Conservation (phyloP, 2,797 vertebrate genomes). For the Centroberyx gerrardi region DNA sequence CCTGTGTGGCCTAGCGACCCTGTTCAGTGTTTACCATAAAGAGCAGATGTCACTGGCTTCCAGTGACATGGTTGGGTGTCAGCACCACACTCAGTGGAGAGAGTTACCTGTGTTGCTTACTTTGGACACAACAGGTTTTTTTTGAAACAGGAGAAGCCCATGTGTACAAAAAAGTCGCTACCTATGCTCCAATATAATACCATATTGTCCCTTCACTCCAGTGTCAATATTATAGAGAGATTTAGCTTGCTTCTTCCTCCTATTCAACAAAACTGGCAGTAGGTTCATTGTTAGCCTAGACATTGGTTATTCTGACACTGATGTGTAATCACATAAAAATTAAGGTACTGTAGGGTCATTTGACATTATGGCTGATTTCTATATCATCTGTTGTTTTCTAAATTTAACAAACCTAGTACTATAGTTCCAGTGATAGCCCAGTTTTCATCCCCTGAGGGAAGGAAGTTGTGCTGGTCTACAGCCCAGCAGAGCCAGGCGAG, state of each 20-base stretch:
- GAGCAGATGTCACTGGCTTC: conserved; percentile 61
- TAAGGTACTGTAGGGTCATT: not conserved
- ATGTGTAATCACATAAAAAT: conserved; percentile 31
- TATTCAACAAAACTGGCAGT: too few species aligned
- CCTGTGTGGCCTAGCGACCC: not conserved
- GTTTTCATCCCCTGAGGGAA: not conserved
- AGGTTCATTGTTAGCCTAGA: not conserved
- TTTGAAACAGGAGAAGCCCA: conserved; percentile 63
- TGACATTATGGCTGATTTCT: not conserved
- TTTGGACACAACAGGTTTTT: conserved; percentile 11
- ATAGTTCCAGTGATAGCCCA: not conserved
- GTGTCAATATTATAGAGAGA: conserved; percentile 20
- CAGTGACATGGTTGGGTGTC: conserved; percentile 73
- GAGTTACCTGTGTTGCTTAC: conserved; percentile 51
- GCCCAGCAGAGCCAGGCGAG: not conserved
- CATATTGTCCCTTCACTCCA: conserved; percentile 22
- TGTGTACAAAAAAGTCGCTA: not conserved
- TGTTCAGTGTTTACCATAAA: conserved; percentile 60
- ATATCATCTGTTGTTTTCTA: not conserved
- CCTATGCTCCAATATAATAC: conserved; percentile 25
- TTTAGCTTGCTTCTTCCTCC: not conserved
- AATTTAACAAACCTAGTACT: not conserved
- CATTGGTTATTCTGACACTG: conserved; percentile 9
- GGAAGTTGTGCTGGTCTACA: not conserved
- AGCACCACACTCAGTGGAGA: conserved; percentile 47